Evolutionary conservation across 2,113 vertebrate species (phyloP).

Genomic region (Crypturellus undulatus): DNA sequence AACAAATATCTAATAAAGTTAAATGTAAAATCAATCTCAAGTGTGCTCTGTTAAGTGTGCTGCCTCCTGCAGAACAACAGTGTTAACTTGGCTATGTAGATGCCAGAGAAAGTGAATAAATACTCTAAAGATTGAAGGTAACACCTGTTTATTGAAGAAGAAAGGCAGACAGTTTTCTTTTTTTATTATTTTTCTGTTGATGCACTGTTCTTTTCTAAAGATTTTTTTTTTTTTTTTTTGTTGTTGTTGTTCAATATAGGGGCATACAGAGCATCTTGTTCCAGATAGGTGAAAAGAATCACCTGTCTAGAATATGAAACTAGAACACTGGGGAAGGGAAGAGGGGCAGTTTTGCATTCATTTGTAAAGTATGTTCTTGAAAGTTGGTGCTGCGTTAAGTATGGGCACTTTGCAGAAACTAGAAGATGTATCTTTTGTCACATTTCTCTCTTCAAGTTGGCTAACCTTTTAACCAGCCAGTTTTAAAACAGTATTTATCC

Average conservation of each 20-base stretch:
- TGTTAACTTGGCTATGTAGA: not conserved
- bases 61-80: not conserved
- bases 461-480: not conserved
- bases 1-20: not conserved
- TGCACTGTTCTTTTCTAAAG: not conserved
- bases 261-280: not conserved
- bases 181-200: not conserved
- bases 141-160: not conserved
- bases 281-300: not conserved
- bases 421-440: not conserved
- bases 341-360: not conserved
- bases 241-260: not conserved
- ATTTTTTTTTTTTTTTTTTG: not conserved
- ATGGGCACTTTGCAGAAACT: not conserved
- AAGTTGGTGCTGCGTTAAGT: not conserved
- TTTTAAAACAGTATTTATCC: not conserved
- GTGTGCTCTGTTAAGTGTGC: not conserved
- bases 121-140: not conserved
- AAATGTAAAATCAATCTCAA: not conserved
- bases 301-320: not conserved
- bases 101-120: not conserved
- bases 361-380: not conserved
- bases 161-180: not conserved
- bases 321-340: not conserved
- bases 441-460: not conserved